These are phyloP conservation scores for Kryptolebias ocellatus DNA, from an alignment of 2,797 vertebrate species.

Conservation along the genomic window DNA sequence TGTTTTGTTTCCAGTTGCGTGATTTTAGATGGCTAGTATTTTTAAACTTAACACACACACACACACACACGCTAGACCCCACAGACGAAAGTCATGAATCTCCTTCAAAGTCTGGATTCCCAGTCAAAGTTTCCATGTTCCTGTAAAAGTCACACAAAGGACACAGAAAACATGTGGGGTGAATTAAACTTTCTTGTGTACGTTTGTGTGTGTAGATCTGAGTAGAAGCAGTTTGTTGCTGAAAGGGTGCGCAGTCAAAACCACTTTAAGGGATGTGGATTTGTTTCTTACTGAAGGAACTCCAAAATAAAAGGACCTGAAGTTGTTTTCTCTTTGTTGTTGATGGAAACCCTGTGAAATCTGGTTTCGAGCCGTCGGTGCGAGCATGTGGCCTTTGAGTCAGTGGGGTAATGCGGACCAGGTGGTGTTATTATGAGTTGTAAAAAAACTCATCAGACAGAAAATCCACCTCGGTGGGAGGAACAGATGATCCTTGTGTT, in stretches of 20 bases:
- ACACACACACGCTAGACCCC: background rate
- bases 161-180: slow-evolving; percentile 56
- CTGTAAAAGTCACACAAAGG: slow-evolving; percentile 63
- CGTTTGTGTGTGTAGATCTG: slow-evolving; percentile 23
- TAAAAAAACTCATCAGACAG: slow-evolving; percentile 78
- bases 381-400: slow-evolving; percentile 59
- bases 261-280: slow-evolving; percentile 13
- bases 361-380: slow-evolving; percentile 40
- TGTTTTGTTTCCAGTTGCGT: too few relatives aligned
- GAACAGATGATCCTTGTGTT: slow-evolving; percentile 70
- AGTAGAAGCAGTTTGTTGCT: slow-evolving; percentile 8
- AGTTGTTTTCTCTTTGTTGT: slow-evolving; percentile 44
- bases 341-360: slow-evolving; percentile 22
- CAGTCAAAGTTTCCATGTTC: slow-evolving; percentile 51
- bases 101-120: slow-evolving; percentile 58
- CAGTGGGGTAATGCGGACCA: slow-evolving; percentile 76
- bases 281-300: slow-evolving; percentile 21
- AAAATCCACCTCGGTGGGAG: slow-evolving; percentile 63
- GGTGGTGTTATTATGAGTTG: slow-evolving; percentile 68
- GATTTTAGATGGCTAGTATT: too few relatives aligned
- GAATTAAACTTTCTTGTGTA: slow-evolving; percentile 44
- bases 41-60: too few relatives aligned
- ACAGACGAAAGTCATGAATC: slow-evolving; percentile 22
- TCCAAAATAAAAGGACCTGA: background rate
- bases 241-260: slow-evolving; percentile 10